Conservation (phyloP, 1,140 invertebrate species). For the Ptiloglossa arizonensis region DNA sequence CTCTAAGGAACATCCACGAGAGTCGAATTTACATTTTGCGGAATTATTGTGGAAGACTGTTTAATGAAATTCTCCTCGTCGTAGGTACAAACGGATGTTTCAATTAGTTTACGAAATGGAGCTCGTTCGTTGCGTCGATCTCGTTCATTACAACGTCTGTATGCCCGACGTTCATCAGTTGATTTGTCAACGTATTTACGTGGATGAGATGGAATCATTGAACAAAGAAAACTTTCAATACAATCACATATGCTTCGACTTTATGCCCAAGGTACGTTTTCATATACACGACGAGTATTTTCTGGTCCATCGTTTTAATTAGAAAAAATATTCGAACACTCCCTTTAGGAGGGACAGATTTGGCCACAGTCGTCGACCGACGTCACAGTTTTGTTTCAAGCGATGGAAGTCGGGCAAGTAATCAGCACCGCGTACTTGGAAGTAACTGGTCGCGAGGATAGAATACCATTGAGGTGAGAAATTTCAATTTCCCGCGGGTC, state of each 20-base stretch:
- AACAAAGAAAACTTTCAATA: constrained; percentile 67
- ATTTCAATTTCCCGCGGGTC: not conserved
- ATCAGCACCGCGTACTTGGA: constrained; percentile 73
- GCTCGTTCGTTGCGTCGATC: constrained; percentile 40
- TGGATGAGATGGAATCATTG: constrained; percentile 68
- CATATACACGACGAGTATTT: not conserved
- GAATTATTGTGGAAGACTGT: not conserved
- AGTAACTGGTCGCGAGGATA: constrained; percentile 69
- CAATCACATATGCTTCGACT: constrained; percentile 57
- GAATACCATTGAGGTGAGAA: constrained; percentile 71
- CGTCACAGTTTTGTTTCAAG: constrained; percentile 70
- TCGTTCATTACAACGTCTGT: constrained; percentile 67
- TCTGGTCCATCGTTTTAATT: not conserved
- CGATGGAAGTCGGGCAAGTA: constrained; percentile 65
- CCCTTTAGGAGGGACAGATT: constrained; percentile 70
- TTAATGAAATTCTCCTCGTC: not conserved
- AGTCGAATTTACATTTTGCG: not conserved
- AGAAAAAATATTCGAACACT: not conserved
- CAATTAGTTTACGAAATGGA: constrained; percentile 57
- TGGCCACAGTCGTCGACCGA: constrained; percentile 69
- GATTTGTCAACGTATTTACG: constrained; percentile 70
- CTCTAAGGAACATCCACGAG: too few relatives aligned
- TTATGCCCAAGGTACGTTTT: constrained; percentile 66
- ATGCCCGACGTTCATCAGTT: constrained; percentile 61
- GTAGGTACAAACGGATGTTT: constrained; percentile 60